Percentiles rank a stretch among this genome's conserved stretches.
phyloP scores from a whole-genome alignment of 2,888 invertebrate genomes.

The Thymelicus sylvestris region DNA sequence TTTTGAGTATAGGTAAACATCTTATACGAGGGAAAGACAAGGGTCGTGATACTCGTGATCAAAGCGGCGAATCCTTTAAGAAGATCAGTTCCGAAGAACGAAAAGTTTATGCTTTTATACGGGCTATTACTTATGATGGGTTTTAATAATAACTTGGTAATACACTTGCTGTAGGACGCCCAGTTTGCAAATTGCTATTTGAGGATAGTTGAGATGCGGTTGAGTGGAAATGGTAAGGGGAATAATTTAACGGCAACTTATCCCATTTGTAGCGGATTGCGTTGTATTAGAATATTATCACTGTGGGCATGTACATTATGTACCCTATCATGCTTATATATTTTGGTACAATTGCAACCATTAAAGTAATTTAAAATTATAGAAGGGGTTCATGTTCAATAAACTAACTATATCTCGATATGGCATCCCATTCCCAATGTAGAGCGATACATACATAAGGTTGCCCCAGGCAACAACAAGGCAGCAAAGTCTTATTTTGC shows the following conservation, averaged over 20 bases:
- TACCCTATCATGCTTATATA: no score
- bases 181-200: slow-evolving; percentile 31
- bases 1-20: background rate
- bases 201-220: slow-evolving; percentile 26
- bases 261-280: slow-evolving; percentile 38
- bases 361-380: no score
- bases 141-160: background rate
- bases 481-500: no score
- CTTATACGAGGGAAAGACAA: background rate
- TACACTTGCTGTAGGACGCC: background rate
- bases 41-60: background rate
- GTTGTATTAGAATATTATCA: slow-evolving; percentile 19
- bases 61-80: slow-evolving; percentile 5
- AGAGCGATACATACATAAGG: no score
- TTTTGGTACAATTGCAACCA: no score
- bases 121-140: background rate
- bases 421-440: no score
- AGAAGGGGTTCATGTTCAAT: no score
- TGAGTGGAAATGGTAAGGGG: slow-evolving; percentile 29
- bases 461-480: no score
- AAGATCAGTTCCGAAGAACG: background rate
- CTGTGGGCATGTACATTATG: no score
- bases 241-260: slow-evolving; percentile 37
- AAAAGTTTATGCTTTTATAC: background rate
- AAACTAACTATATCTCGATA: no score